phyloP scores from a whole-genome alignment of 2,797 vertebrate species.

The Danionella dracula region DNA sequence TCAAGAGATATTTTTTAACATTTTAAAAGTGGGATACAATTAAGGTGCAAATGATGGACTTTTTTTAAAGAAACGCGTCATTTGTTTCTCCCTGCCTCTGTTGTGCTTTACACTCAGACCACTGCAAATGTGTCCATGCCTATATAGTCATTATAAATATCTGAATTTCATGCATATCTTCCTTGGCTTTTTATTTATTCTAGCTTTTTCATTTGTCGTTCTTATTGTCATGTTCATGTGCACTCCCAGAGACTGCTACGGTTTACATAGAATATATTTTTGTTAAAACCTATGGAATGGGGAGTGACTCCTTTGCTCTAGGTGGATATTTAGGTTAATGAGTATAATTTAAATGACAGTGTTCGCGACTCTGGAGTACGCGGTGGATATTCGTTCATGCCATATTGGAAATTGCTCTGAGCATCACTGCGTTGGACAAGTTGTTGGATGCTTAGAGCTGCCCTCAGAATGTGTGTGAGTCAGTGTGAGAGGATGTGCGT shows the following conservation, averaged over 20 bases:
- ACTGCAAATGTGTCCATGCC: constrained; percentile 48
- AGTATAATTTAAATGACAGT: constrained; percentile 61
- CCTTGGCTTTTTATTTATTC: constrained; percentile 68
- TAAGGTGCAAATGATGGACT: constrained; percentile 72
- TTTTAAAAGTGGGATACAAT: constrained; percentile 66
- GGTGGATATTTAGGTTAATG: constrained; percentile 53
- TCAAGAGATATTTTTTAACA: constrained; percentile 71
- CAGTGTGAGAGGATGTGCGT: constrained; percentile 34
- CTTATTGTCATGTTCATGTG: constrained; percentile 32
- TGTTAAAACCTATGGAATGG: constrained; percentile 63
- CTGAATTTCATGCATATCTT: constrained; percentile 68
- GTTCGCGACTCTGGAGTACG: constrained; percentile 45
- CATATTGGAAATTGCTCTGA: constrained; percentile 51
- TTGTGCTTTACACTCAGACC: constrained; percentile 66
- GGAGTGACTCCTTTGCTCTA: constrained; percentile 55
- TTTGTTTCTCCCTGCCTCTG: constrained; percentile 65
- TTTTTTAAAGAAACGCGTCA: constrained; percentile 69
- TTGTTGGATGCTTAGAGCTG: constrained; percentile 53
- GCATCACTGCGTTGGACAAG: constrained; percentile 41
- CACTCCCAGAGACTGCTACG: constrained; percentile 60
- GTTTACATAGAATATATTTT: constrained; percentile 75
- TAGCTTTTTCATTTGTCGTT: constrained; percentile 32
- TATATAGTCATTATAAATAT: constrained; percentile 52
- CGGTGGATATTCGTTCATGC: constrained; percentile 44
- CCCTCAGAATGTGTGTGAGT: constrained; percentile 55